phyloP scores from a whole-genome alignment of 2,888 invertebrate genomes.

The Helicoverpa assulta region DNA sequence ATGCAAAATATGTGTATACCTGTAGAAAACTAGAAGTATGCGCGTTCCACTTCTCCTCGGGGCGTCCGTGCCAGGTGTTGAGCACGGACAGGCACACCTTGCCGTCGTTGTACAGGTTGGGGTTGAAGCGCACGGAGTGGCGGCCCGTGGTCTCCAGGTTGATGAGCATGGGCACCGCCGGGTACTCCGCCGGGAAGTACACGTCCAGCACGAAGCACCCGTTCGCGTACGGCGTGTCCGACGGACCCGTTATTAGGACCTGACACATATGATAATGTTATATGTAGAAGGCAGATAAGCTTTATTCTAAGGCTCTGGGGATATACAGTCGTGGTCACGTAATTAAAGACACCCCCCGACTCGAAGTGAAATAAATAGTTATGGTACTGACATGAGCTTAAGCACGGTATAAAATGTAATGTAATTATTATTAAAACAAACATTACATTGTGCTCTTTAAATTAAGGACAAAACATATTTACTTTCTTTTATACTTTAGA shows the following conservation, averaged over 20 bases:
- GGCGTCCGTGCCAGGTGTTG: conserved; percentile 99
- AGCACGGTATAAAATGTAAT: too few relatives aligned
- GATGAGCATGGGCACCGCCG: conserved; percentile 96
- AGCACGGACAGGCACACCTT: conserved; percentile 97
- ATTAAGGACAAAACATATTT: too few relatives aligned
- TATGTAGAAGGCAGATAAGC: too few relatives aligned
- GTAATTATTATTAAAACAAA: too few relatives aligned
- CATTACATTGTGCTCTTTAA: too few relatives aligned
- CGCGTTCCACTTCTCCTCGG: conserved; percentile 99
- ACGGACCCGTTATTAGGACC: conserved; percentile 97
- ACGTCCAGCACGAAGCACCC: conserved; percentile 98
- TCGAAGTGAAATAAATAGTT: too few relatives aligned
- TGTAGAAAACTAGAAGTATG: conserved; percentile 98
- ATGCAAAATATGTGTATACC: conserved; percentile 73
- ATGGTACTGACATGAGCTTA: too few relatives aligned
- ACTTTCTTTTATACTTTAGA: too few relatives aligned
- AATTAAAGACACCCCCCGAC: too few relatives aligned
- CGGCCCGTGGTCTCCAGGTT: conserved; percentile 97
- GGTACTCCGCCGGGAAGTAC: conserved; percentile 96
- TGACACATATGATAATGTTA: conserved; percentile 65
- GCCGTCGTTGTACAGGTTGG: conserved; percentile 98
- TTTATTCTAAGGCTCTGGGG: too few relatives aligned
- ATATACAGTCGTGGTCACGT: too few relatives aligned
- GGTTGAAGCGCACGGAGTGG: conserved; percentile 97
- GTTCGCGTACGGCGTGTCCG: conserved; percentile 97